Percentiles rank a stretch among this genome's conserved stretches.
These are phyloP conservation scores for Phoenicopterus ruber DNA, from an alignment of 2,113 vertebrate genomes.

Conservation along the genomic window DNA sequence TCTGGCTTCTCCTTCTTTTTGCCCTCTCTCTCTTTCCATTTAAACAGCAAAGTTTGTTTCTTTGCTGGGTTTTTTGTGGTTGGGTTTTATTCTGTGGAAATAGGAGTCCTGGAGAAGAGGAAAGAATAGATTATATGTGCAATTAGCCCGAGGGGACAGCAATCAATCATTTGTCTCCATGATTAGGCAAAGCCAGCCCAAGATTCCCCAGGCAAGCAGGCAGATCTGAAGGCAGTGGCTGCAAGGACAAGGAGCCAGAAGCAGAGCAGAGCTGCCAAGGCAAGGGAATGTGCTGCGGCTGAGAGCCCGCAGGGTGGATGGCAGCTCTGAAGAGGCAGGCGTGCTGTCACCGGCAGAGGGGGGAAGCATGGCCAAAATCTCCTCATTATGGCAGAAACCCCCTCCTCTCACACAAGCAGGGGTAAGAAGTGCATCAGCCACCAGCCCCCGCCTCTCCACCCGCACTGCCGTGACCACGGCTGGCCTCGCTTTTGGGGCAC, in stretches of 20 bases:
- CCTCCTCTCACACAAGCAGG: neutral
- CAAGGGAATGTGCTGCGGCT: neutral
- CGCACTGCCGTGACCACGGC: fast-evolving
- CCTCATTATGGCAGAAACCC: neutral
- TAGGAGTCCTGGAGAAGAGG: neutral
- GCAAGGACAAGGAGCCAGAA: neutral
- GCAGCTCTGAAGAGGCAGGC: neutral
- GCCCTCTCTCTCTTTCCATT: neutral
- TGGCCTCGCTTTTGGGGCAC: neutral
- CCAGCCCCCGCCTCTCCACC: neutral
- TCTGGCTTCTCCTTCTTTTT: neutral
- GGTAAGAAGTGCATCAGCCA: neutral
- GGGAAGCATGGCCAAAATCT: neutral
- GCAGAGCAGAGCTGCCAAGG: neutral
- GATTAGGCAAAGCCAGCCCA: neutral
- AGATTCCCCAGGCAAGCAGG: neutral
- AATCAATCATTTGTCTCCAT: neutral
- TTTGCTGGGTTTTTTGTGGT: neutral
- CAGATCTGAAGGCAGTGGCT: neutral
- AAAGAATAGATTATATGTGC: neutral
- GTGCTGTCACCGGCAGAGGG: fast-evolving
- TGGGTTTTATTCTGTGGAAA: neutral
- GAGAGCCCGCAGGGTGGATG: neutral
- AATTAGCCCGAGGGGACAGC: neutral
- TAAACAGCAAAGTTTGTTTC: neutral